Conservation (phyloP, 2,113 vertebrate genomes). For the Crotalus horridus region DNA sequence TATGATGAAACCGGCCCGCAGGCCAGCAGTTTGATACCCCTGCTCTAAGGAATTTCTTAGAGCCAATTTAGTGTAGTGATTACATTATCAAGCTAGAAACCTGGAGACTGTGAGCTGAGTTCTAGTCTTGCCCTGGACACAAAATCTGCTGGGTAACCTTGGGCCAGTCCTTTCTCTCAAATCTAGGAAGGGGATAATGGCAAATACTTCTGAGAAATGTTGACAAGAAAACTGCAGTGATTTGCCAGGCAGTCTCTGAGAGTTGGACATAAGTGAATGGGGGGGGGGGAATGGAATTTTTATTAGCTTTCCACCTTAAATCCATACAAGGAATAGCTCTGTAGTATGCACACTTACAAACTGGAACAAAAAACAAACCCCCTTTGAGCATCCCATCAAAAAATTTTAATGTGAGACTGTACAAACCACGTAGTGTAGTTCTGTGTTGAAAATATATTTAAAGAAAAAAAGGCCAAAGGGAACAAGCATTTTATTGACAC, state of each 20-base stretch:
- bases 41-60: background rate
- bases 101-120: background rate
- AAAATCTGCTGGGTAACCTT: background rate
- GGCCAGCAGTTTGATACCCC: background rate
- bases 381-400: background rate
- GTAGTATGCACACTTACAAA: background rate
- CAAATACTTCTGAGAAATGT: background rate
- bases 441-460: background rate
- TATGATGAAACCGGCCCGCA: too few relatives aligned
- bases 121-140: background rate
- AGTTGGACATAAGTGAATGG: background rate
- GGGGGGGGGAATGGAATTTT: background rate
- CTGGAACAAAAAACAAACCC: background rate
- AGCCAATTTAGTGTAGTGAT: background rate
- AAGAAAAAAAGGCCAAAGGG: background rate
- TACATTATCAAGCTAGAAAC: background rate
- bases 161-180: background rate
- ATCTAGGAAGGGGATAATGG: background rate
- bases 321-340: background rate
- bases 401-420: background rate
- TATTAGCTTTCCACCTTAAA: background rate
- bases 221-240: background rate
- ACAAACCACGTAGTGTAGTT: background rate
- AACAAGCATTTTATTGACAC: background rate
- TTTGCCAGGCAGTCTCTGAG: background rate